Evolutionary conservation across 2,113 vertebrate species (phyloP).

Genomic region (Elanoides forficatus): DNA sequence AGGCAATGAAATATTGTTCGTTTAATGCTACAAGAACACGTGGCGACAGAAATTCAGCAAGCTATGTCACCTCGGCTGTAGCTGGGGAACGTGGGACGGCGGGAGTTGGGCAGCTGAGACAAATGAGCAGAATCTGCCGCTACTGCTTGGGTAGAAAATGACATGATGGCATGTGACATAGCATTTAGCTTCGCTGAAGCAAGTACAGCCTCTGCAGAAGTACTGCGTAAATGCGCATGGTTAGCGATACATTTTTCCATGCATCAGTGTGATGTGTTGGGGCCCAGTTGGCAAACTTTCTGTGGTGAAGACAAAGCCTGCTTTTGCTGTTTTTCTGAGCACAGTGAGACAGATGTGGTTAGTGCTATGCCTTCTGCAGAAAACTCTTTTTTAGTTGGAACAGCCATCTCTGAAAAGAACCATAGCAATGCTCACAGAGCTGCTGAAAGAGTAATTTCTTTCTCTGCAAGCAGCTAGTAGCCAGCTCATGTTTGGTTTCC

Average conservation of each 20-base stretch:
- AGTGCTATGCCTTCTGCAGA: not conserved
- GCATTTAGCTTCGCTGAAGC: not conserved
- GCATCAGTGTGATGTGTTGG: not conserved
- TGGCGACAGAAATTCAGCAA: not conserved
- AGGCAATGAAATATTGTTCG: not conserved
- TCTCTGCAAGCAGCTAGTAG: not conserved
- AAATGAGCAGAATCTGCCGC: not conserved
- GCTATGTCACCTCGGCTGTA: not conserved
- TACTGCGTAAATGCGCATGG: rapidly evolving
- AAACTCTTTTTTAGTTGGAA: not conserved
- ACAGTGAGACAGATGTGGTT: not conserved
- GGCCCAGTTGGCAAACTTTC: not conserved
- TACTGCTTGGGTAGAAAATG: not conserved
- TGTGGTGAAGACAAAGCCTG: not conserved
- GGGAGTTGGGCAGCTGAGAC: not conserved
- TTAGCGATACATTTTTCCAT: not conserved
- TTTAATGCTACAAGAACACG: not conserved
- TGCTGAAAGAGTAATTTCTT: not conserved
- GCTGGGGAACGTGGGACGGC: not conserved
- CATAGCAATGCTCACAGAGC: not conserved
- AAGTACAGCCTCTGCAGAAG: not conserved
- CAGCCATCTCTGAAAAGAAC: not conserved
- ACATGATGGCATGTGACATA: not conserved
- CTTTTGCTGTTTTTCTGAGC: not conserved
- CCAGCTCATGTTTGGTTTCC: not conserved